Conservation (phyloP, 2,113 vertebrate species). For the Mirza zaza region DNA sequence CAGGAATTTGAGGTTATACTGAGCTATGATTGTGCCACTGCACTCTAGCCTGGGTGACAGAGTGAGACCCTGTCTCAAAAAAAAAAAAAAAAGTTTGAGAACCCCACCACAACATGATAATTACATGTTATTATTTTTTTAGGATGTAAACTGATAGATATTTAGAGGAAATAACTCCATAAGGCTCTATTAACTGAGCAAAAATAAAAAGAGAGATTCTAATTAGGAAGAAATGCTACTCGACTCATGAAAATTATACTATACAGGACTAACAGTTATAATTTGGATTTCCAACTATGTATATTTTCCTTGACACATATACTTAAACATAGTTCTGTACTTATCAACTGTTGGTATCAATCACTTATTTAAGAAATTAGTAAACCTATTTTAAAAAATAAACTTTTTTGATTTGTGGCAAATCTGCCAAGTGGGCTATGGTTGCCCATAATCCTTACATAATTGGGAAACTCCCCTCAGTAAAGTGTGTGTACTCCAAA, state of each 20-base stretch:
- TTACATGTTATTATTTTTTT: neutral
- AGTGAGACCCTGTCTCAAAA: too few species aligned
- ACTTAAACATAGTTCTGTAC: neutral
- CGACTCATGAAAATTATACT: neutral
- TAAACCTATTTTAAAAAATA: neutral
- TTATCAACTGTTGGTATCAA: neutral
- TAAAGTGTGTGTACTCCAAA: neutral
- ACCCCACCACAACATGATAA: neutral
- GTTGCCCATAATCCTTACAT: neutral
- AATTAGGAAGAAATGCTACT: neutral
- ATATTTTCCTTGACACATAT: neutral
- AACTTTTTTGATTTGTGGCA: slow-evolving; percentile 6
- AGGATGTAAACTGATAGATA: neutral
- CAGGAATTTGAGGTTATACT: too few species aligned
- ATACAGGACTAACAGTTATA: neutral
- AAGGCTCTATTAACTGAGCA: neutral
- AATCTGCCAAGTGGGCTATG: neutral
- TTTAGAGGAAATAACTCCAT: neutral
- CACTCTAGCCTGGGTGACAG: too few species aligned
- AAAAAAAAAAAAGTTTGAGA: neutral
- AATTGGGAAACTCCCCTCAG: neutral
- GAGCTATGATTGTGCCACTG: too few species aligned
- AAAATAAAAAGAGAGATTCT: neutral
- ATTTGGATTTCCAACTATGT: neutral
- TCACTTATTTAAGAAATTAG: neutral